A percentile compares a stretch with the other conserved stretches of the same genome.
These are phyloP conservation scores for Psettodes erumei DNA, from an alignment of 2,113 vertebrate species.

Conservation along the genomic window DNA sequence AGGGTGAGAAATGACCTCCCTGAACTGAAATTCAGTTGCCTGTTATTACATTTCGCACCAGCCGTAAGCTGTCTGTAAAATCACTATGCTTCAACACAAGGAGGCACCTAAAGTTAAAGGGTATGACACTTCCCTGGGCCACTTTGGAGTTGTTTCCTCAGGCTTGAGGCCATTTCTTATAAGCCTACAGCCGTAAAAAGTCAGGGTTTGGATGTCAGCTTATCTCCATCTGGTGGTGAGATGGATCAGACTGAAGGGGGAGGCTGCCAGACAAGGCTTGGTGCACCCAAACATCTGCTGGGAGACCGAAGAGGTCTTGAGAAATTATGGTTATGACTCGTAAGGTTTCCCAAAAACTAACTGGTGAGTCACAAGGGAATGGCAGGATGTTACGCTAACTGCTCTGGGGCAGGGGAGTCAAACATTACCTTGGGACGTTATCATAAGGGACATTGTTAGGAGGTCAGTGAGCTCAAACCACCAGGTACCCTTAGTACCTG, in stretches of 20 bases:
- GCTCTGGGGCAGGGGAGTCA: not conserved
- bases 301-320: not conserved
- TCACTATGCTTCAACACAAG: not conserved
- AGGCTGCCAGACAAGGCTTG: slow-evolving; percentile 4
- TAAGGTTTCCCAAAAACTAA: no score
- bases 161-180: slow-evolving; percentile 1
- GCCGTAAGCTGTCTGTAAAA: not conserved
- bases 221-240: slow-evolving; percentile 39
- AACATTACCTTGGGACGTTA: not conserved
- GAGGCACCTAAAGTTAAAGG: not conserved
- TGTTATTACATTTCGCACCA: not conserved
- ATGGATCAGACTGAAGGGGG: not conserved
- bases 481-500: not conserved
- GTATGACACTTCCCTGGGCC: no score
- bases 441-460: not conserved
- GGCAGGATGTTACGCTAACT: no score
- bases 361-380: no score
- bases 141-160: not conserved
- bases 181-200: not conserved
- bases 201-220: not conserved
- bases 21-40: not conserved
- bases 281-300: slow-evolving; percentile 8
- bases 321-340: not conserved
- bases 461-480: not conserved
- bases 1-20: not conserved